Evolutionary conservation across 2,888 invertebrate species (phyloP), one percentile per base, ranked within the genome.

Genomic region (Drosophila fungiperda): DNA sequence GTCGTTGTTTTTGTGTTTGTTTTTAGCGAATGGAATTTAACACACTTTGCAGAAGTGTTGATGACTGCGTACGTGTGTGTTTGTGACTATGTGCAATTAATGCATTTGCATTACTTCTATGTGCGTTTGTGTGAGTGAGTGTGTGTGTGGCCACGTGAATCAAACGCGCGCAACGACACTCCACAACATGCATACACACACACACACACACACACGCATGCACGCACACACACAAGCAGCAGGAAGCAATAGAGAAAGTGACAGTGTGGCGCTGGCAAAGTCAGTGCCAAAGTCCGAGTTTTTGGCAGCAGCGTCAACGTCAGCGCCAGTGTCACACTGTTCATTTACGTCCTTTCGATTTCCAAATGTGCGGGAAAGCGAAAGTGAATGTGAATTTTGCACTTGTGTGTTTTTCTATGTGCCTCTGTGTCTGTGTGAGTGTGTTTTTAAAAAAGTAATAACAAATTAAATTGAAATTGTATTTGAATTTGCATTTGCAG

Each of bases 101-200:
- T 72, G 78, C 76, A 80, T 76, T 68, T 68, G 80, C 68, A 72
- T 68, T 57, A 20, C 29, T 48, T 49, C 33, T 36, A 12, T 49
- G 61, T 60, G 61, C 66, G 58, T 54, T 38, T 66, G 50, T 59
- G 54, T 60, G 29, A 49, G 55, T 63, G 36, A 17, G 40, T 40
- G 40, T 40, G 45, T 81, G 77, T 57, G 77, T 78, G 68, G 85
- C 90, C 85, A 85, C 85, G 85, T 85, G 85, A 85, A 87, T 73
- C 86, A 75, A 89, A 84, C 64, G 87, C 84, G 84, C 84, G 78
- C 84, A 87, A 83, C 84, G 88, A 76, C 50, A 75, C 60, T 29
- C 61, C 59, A 17, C 26, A 50, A 63, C 62, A 63, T 33, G 63
- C 36, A 66, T 52, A 55, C 32, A 55, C 35, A 29, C 49, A 63